These are phyloP conservation scores for Cathartes aura DNA, from an alignment of 2,113 vertebrate species.

Conservation along the genomic window DNA sequence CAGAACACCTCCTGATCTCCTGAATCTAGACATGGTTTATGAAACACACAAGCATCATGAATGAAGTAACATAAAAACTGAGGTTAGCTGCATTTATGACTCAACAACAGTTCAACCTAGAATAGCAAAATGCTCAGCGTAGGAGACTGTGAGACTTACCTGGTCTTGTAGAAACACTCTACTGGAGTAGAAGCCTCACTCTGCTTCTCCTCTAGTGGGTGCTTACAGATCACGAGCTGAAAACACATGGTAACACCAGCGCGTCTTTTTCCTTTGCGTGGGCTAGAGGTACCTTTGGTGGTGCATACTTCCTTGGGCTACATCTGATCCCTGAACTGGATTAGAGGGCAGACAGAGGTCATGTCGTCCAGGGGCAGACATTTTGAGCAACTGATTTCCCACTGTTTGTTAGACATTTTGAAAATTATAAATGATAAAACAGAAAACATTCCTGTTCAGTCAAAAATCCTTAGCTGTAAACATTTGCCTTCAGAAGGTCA, in stretches of 20 bases:
- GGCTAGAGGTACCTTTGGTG: background rate
- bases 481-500: background rate
- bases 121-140: background rate
- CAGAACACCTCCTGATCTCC: background rate
- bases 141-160: background rate
- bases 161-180: background rate
- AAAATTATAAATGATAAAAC: background rate
- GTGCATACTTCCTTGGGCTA: background rate
- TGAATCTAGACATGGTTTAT: background rate
- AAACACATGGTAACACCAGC: background rate
- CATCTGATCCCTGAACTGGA: background rate
- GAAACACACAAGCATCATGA: background rate
- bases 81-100: background rate
- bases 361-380: background rate
- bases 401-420: background rate
- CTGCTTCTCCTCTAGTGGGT: background rate
- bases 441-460: background rate
- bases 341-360: background rate
- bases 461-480: background rate
- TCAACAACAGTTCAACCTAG: background rate
- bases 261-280: background rate
- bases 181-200: background rate
- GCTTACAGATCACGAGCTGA: background rate
- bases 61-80: background rate
- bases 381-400: background rate